A percentile compares a stretch with the other conserved stretches of the same genome.
These are phyloP conservation scores for Dryobotodes eremita DNA, from an alignment of 2,888 invertebrate genomes.

Conservation along the genomic window DNA sequence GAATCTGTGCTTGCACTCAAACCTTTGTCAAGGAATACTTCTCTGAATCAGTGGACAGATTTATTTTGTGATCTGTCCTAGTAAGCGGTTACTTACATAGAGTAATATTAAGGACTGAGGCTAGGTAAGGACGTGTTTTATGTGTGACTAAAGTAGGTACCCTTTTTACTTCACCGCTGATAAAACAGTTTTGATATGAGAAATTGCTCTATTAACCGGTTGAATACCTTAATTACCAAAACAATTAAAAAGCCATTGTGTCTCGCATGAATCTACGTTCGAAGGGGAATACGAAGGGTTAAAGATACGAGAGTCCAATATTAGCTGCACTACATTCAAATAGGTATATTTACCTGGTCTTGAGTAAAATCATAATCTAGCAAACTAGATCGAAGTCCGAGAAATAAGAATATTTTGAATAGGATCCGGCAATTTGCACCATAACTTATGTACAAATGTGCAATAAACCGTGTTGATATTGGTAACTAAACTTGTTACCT, in stretches of 20 bases:
- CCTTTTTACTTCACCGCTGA: not conserved
- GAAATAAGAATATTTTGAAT: slow-evolving; percentile 39
- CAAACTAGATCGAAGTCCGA: slow-evolving; percentile 35
- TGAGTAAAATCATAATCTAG: slow-evolving; percentile 19
- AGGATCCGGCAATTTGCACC: not conserved
- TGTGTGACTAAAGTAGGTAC: not conserved
- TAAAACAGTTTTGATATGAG: not conserved
- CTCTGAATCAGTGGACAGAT: slow-evolving; percentile 4
- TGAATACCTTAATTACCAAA: too few relatives aligned
- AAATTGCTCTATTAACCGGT: slow-evolving; percentile 18
- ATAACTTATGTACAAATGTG: slow-evolving; percentile 22
- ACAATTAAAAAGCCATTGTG: too few relatives aligned
- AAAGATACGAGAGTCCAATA: slow-evolving; percentile 1
- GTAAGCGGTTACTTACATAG: not conserved
- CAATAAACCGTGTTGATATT: slow-evolving; percentile 28
- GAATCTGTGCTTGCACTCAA: not conserved
- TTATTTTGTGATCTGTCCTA: slow-evolving; percentile 1
- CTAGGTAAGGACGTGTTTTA: not conserved
- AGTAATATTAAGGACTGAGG: not conserved
- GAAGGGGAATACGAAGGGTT: too few relatives aligned
- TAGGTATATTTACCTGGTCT: slow-evolving; percentile 6
- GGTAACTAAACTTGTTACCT: slow-evolving; percentile 27
- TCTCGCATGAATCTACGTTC: too few relatives aligned
- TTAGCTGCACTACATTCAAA: slow-evolving; percentile 16
- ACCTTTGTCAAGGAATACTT: slow-evolving; percentile 9